Conservation (phyloP, 2,113 vertebrate genomes). For the Grammatotria lemairii region DNA sequence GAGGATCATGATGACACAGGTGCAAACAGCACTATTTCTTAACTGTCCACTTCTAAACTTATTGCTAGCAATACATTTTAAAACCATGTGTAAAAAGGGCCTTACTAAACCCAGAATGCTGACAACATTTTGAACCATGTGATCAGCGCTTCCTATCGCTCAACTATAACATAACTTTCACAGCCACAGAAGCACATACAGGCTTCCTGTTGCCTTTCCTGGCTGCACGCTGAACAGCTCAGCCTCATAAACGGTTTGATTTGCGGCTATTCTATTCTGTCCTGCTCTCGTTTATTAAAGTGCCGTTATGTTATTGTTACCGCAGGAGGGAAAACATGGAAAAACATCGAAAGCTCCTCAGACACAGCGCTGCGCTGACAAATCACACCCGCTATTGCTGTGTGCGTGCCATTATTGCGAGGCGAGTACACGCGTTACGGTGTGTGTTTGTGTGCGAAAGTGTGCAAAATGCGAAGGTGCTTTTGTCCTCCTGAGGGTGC, state of each 20-base stretch:
- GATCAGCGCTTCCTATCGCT: not conserved
- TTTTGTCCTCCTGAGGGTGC: constrained; percentile 45
- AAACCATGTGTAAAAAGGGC: not conserved
- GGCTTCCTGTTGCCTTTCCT: constrained; percentile 3
- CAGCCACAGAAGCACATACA: not conserved
- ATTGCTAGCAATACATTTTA: not conserved
- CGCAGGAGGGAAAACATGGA: constrained; percentile 50
- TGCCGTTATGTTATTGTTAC: constrained; percentile 61
- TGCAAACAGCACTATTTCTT: not conserved
- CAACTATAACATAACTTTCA: not conserved
- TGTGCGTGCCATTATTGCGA: constrained; percentile 39
- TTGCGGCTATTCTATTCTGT: constrained; percentile 48
- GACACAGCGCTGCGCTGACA: constrained; percentile 49
- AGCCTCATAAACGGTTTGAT: constrained; percentile 59
- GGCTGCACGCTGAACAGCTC: constrained; percentile 13
- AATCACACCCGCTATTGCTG: constrained; percentile 58
- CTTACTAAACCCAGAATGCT: not conserved
- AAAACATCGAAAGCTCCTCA: constrained; percentile 53
- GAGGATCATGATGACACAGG: not conserved
- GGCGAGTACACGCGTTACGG: not conserved
- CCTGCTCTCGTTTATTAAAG: constrained; percentile 60
- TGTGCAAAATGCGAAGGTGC: not conserved
- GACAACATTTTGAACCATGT: not conserved
- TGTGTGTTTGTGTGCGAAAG: constrained; percentile 32
- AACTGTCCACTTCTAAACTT: not conserved